Evolutionary conservation across 1,140 invertebrate species (phyloP), one percentile per base, ranked within the genome.

Genomic region (Phymastichus coffea): DNA sequence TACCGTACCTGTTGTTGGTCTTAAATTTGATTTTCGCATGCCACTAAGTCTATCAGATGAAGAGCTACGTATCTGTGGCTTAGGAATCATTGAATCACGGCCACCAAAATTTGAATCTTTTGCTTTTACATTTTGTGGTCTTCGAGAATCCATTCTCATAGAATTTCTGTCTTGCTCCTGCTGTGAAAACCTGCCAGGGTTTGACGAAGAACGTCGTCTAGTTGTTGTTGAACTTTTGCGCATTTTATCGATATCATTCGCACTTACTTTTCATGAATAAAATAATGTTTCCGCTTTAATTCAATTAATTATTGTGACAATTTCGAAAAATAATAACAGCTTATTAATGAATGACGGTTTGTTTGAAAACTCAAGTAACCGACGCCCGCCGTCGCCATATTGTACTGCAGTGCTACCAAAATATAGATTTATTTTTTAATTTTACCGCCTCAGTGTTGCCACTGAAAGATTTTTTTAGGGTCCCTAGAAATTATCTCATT

Each of bases 51-150:
- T 63, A 10, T 77, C 74, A 9, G 55, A 49, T 0, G 72, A 75
- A 8, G 56, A 67, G 8, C 65, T 68, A 35, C 70, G 62, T 12
- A 70, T 55, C 38, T 69, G 61, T n/a, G 67, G 64, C 37, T 66
- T 67, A 14, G 75, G 74, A 52, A 77, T 76, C 20, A 69, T 66
- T 38, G 75, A 70, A 38, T 9, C 52, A 6, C 69, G 69, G 15
- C 1, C 17, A 6, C n/a, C 17, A 20, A 58, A 52, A 37, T 44
- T 46, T 4, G 56, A 55, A 48, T 15, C 20, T 17, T 67, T 73
- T 0, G 57, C 2, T 47, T 72, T 73, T 7, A 25, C 8, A 2
- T 43, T 44, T 48, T 46, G 38, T 0, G 66, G 63, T 28, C 23
- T 67, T 49, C 61, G 65, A 2, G 60, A 25, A 23, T 75, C 70